A percentile compares a stretch with the other conserved stretches of the same genome.
Evolutionary conservation across 2,797 vertebrate species (phyloP).

Genomic region (Huso huso): DNA sequence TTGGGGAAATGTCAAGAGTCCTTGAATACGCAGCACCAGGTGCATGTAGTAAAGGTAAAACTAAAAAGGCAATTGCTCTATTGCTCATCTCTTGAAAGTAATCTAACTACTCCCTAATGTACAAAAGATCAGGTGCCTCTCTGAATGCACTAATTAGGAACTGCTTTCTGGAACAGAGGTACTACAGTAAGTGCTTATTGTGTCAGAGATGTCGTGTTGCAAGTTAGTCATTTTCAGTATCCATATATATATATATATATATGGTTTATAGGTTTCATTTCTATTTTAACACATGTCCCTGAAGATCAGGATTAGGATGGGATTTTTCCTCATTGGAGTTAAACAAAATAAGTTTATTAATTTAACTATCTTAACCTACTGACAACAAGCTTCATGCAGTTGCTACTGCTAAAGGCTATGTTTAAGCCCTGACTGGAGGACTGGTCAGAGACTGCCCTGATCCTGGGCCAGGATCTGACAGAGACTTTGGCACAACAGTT

Average conservation of each 20-base stretch:
- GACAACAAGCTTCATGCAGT: no score
- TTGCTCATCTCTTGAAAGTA: slow-evolving; percentile 25
- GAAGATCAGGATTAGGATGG: no score
- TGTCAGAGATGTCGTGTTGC: not conserved
- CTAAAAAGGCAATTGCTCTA: slow-evolving; percentile 33
- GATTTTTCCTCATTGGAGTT: no score
- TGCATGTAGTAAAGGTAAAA: slow-evolving; percentile 15
- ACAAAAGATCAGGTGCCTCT: slow-evolving; percentile 36
- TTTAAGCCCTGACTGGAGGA: no score
- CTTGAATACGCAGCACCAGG: slow-evolving; percentile 23
- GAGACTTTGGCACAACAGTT: no score
- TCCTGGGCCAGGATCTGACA: no score
- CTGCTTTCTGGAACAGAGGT: slow-evolving; percentile 13
- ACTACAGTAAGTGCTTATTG: no score
- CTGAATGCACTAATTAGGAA: slow-evolving; percentile 38
- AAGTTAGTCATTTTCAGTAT: not conserved
- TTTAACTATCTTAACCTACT: no score
- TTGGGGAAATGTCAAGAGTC: slow-evolving; percentile 18
- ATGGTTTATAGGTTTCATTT: not conserved
- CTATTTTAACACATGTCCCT: not conserved
- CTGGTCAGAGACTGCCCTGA: no score
- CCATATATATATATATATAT: not conserved
- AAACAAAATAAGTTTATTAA: no score
- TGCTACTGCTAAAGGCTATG: no score
- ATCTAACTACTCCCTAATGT: slow-evolving; percentile 24